A percentile compares a stretch with the other conserved stretches of the same genome.
Conservation (phyloP, 2,113 vertebrate species). For the Glareola pratincola region DNA sequence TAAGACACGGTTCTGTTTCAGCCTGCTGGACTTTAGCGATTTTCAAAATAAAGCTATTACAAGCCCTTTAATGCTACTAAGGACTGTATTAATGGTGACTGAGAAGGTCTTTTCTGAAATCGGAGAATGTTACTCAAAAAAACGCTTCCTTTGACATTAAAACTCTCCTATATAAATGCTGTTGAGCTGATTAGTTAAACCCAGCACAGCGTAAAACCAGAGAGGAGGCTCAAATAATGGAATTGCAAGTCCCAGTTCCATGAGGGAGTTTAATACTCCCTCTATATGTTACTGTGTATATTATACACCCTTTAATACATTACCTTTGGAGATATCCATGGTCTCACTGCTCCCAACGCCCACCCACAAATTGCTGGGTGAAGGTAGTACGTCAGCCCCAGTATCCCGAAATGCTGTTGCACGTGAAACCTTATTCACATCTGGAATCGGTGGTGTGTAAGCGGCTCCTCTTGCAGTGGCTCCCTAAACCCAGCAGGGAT, state of each 20-base stretch:
- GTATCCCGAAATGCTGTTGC: slow-evolving; percentile 44
- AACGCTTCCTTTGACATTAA: background rate
- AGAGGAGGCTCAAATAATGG: background rate
- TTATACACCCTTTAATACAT: background rate
- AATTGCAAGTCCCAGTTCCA: background rate
- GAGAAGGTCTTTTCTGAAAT: background rate
- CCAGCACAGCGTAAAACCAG: background rate
- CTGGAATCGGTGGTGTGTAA: slow-evolving; percentile 45
- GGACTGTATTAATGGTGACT: background rate
- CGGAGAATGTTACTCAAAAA: background rate
- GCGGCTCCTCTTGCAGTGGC: slow-evolving; percentile 65
- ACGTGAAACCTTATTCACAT: slow-evolving; percentile 54
- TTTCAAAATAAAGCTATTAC: background rate
- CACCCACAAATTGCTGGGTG: slow-evolving; percentile 74
- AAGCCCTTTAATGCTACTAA: background rate
- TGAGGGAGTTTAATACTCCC: background rate
- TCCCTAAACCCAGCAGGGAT: slow-evolving; percentile 35
- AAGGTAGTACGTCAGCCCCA: slow-evolving; percentile 46
- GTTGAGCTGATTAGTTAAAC: background rate
- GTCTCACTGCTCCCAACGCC: slow-evolving; percentile 26
- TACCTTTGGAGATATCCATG: slow-evolving; percentile 66
- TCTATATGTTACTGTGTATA: background rate
- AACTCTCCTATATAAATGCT: background rate
- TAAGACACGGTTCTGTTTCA: background rate
- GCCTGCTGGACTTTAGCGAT: background rate